phyloP scores from a whole-genome alignment of 2,888 invertebrate genomes.

The Thymelicus acteon region DNA sequence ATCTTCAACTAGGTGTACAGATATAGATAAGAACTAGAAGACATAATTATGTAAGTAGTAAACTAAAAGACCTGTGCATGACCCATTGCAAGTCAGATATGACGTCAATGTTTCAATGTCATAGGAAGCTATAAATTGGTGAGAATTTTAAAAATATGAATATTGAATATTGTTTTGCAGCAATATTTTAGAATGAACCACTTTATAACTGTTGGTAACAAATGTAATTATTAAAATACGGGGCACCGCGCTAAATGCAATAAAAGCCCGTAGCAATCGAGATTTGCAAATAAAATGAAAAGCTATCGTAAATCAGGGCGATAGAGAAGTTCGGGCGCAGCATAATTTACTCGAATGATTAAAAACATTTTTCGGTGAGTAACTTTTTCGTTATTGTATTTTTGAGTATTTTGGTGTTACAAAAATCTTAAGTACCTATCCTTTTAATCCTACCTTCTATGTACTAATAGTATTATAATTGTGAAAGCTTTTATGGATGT shows the following conservation, averaged over 20 bases:
- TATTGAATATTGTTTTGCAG: too few species aligned
- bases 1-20: too few species aligned
- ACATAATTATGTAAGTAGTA: too few species aligned
- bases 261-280: slow-evolving; percentile 28
- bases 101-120: too few species aligned
- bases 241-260: slow-evolving; percentile 16
- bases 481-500: too few species aligned
- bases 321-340: slow-evolving; percentile 39
- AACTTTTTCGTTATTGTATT: slow-evolving; percentile 38
- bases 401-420: not conserved
- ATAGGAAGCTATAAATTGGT: too few species aligned
- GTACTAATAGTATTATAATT: too few species aligned
- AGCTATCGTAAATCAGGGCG: slow-evolving; percentile 32
- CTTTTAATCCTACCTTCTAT: too few species aligned
- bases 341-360: slow-evolving; percentile 45
- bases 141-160: too few species aligned
- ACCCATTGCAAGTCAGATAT: too few species aligned
- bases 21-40: too few species aligned
- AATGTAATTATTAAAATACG: slow-evolving; percentile 26
- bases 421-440: slow-evolving; percentile 22
- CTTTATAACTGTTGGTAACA: slow-evolving; percentile 17
- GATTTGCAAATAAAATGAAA: slow-evolving; percentile 38
- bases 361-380: slow-evolving; percentile 42
- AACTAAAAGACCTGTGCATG: too few species aligned
- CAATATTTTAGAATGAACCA: slow-evolving; percentile 15